Evolutionary conservation across 2,113 vertebrate genomes (phyloP), one percentile per base, ranked within the genome.

Genomic region (Leucosticte australis): DNA sequence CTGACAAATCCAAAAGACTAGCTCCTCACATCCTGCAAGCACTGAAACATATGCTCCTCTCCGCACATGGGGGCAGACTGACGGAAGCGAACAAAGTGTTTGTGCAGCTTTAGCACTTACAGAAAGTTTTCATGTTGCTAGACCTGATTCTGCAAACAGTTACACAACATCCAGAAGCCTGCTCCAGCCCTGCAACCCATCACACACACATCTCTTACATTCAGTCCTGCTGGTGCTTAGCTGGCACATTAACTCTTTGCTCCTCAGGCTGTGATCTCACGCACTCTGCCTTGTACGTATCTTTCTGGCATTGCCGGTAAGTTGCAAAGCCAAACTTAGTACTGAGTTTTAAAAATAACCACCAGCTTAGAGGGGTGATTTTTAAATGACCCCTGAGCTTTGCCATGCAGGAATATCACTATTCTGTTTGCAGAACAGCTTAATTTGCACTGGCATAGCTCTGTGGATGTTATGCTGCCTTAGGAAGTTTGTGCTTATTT

Each of bases 401-500:
- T 70, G 63, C 46, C 50, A 69, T 37, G 13, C 46, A 35, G 55
- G 46, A 31, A 35, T 19, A 69, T 2, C 31, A 12, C 27, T 62
- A 1, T 27, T 20, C 4, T 59, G 60, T 52, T 83, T 39, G 57
- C 7, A 83, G 39, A 92, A 56, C 74, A 89, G 79, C 62, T 60
- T 76, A 39, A 87, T 79, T 87, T 86, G 39, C 44, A 44, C 47
- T 55, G 86, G 56, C 49, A 39, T 7, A 78, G 57, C 76, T 81
- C 56, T 42, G 6, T 26, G 76, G 55, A 89, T 10, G 49, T 49
- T 77, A 74, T 63, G 64, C 52, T 41, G 71, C 90, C 81, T 90
- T 47, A 74, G 50, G 59, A 96, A 77, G 68, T 41, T 87, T 87
- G 73, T 30, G n/a, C 62, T 95, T 87, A 73, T 69, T 95, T 85